Conservation (phyloP, 1,140 invertebrate species). For the Rhysida immarginata region DNA sequence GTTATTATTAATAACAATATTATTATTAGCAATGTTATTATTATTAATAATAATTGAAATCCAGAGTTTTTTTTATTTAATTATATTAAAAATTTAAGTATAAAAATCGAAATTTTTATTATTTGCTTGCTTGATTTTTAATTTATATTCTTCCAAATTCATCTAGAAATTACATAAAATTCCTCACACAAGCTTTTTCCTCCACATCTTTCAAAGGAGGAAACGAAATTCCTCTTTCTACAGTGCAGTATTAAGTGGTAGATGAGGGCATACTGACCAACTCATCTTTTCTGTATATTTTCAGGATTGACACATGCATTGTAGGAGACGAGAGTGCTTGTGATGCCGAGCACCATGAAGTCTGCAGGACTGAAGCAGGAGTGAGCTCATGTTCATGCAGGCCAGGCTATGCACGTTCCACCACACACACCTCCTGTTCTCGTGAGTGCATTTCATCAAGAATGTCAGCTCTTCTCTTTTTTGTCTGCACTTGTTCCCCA, state of each 20-base stretch:
- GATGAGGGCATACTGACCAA: no score
- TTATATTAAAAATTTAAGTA: no score
- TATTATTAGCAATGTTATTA: no score
- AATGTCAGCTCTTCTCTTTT: no score
- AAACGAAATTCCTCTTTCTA: background rate
- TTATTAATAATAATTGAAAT: no score
- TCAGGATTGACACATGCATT: conserved; percentile 78
- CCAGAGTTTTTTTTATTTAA: no score
- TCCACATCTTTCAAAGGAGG: conserved; percentile 7
- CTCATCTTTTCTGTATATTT: background rate
- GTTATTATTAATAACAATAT: no score
- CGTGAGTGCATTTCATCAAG: no score
- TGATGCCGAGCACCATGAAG: conserved; percentile 67
- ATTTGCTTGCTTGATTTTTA: no score
- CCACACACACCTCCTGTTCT: conserved; percentile 60
- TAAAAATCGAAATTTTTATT: no score
- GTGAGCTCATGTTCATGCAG: conserved; percentile 84
- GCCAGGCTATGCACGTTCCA: conserved; percentile 61
- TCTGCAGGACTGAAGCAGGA: conserved; percentile 68
- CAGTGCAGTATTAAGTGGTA: background rate
- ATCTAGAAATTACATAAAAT: no score
- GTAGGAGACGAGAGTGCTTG: conserved; percentile 86
- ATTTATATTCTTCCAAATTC: no score
- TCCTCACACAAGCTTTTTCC: conserved; percentile 1
- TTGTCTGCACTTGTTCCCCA: background rate